Percentiles rank a stretch among this genome's conserved stretches.
phyloP scores from a whole-genome alignment of 1,140 invertebrate genomes.

The Ceratina calcarata region DNA sequence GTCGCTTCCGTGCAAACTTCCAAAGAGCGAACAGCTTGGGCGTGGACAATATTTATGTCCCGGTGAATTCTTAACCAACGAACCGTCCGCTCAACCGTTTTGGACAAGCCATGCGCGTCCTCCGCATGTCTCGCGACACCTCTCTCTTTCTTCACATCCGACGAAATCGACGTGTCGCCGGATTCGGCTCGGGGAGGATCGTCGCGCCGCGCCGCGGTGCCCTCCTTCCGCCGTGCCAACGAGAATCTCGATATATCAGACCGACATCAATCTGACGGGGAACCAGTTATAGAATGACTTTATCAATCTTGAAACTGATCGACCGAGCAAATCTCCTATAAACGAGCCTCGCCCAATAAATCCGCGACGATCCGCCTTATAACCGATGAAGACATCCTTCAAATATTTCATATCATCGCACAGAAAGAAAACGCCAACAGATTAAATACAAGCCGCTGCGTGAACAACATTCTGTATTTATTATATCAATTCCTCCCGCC shows the following conservation, averaged over 20 bases:
- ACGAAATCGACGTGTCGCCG: constrained; percentile 44
- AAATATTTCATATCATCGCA: constrained; percentile 17
- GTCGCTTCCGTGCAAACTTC: neutral
- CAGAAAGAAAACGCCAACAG: neutral
- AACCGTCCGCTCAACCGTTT: neutral
- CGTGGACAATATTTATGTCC: constrained; percentile 66
- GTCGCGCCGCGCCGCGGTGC: neutral
- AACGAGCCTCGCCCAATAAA: constrained; percentile 17
- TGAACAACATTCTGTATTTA: too few relatives aligned
- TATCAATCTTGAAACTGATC: constrained; percentile 47
- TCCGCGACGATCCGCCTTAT: constrained; percentile 7
- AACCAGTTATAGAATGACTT: constrained; percentile 49
- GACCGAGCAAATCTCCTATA: constrained; percentile 36
- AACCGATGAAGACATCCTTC: constrained; percentile 33
- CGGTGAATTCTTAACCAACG: constrained; percentile 10
- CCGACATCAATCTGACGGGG: constrained; percentile 45
- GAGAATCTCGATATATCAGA: constrained; percentile 19
- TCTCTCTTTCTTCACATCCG: constrained; percentile 36
- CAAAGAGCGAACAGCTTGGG: constrained; percentile 25
- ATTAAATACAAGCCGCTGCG: constrained; percentile 6
- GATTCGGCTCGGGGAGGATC: constrained; percentile 37
- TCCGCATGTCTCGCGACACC: neutral
- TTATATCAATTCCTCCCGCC: too few relatives aligned
- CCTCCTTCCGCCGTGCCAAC: constrained; percentile 4
- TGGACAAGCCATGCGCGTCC: too few relatives aligned